Conservation (phyloP, 2,888 invertebrate species). For the Dynastes hyllus region DNA sequence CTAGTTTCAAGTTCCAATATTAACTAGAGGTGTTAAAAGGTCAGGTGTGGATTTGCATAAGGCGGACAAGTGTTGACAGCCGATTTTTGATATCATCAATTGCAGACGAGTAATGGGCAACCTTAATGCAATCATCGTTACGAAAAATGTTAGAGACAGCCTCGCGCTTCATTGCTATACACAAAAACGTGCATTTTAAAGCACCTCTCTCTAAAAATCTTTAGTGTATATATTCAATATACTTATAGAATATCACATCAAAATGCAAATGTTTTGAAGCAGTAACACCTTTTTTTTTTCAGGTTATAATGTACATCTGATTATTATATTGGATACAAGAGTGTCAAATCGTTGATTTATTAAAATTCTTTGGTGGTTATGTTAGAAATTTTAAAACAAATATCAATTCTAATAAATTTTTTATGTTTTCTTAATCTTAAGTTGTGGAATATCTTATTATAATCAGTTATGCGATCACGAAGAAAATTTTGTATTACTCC, state of each 20-base stretch:
- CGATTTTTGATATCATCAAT: slow-evolving; percentile 14
- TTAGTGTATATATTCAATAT: slow-evolving; percentile 41
- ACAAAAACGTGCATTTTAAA: too few species aligned
- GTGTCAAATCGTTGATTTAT: too few species aligned
- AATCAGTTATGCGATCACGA: too few species aligned
- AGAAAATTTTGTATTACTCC: too few species aligned
- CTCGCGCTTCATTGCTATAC: too few species aligned
- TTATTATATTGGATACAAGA: slow-evolving; percentile 50
- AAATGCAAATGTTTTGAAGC: slow-evolving; percentile 69
- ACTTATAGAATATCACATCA: slow-evolving; percentile 66
- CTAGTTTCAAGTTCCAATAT: too few species aligned
- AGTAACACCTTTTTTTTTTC: slow-evolving; percentile 58
- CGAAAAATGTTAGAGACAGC: slow-evolving; percentile 19
- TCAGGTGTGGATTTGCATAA: neutral
- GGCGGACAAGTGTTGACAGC: neutral
- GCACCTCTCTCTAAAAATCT: neutral
- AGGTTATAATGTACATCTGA: slow-evolving; percentile 58
- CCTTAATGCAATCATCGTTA: slow-evolving; percentile 9
- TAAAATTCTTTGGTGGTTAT: too few species aligned
- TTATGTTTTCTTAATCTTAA: too few species aligned
- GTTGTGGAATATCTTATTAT: too few species aligned
- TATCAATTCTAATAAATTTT: too few species aligned
- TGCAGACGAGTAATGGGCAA: neutral
- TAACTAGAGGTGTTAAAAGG: neutral
- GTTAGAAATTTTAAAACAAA: too few species aligned